A percentile compares a stretch with the other conserved stretches of the same genome.
Conservation (phyloP, 2,888 invertebrate genomes). For the Kuschelorhynchus macadamiae region DNA sequence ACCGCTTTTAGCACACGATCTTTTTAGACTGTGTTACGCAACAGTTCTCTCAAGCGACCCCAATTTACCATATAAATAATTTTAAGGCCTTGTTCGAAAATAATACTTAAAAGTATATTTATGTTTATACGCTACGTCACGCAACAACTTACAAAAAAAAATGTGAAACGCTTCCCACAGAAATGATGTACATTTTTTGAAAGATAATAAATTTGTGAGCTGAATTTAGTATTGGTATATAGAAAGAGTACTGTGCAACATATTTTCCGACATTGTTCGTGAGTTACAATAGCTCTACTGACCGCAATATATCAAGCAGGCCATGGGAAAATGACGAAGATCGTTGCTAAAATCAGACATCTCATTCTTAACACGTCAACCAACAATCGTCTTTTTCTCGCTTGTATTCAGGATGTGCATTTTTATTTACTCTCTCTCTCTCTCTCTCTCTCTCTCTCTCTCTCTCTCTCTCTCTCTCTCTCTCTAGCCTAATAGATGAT, state of each 20-base stretch:
- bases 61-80: no score
- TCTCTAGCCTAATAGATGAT: no score
- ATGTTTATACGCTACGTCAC: no score
- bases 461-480: no score
- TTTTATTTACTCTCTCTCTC: no score
- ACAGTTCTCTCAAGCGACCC: no score
- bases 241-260: conserved; percentile 44
- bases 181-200: conserved; percentile 42
- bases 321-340: conserved; percentile 44
- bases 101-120: no score
- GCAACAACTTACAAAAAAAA: conserved; percentile 12
- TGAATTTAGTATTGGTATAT: conserved; percentile 43
- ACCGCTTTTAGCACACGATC: no score
- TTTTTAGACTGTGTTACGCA: no score
- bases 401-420: background rate
- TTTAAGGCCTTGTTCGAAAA: no score
- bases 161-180: conserved; percentile 26
- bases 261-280: conserved; percentile 50
- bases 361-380: conserved; percentile 44
- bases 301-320: conserved; percentile 50
- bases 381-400: background rate
- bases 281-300: conserved; percentile 33
- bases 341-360: conserved; percentile 48
- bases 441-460: no score
- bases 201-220: conserved; percentile 39